Conservation (phyloP, 2,888 invertebrate species). For the Drosophila rellima region DNA sequence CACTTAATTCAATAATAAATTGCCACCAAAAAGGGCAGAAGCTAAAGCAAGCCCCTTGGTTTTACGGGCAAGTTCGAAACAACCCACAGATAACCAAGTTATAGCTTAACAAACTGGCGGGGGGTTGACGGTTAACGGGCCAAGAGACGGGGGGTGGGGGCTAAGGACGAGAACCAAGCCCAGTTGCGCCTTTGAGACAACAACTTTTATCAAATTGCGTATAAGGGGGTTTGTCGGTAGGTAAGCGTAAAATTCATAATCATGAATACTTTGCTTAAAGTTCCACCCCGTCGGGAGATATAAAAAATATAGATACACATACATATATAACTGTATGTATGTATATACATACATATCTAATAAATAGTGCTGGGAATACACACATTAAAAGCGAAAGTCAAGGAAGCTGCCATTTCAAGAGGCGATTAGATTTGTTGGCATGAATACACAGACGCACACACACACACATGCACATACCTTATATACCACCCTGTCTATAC, state of each 20-base stretch:
- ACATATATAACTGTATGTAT: slow-evolving; percentile 13
- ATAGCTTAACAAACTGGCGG: slow-evolving; percentile 31
- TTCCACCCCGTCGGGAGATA: slow-evolving; percentile 64
- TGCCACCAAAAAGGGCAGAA: slow-evolving; percentile 63
- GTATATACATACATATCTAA: slow-evolving; percentile 33
- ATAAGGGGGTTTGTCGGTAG: slow-evolving; percentile 82
- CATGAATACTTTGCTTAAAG: slow-evolving; percentile 78
- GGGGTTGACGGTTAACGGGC: slow-evolving; percentile 10
- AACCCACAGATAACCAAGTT: slow-evolving; percentile 72
- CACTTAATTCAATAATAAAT: slow-evolving; percentile 82
- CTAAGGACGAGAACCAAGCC: slow-evolving; percentile 47
- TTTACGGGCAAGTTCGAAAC: slow-evolving; percentile 51
- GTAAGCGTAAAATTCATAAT: slow-evolving; percentile 85
- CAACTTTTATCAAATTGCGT: slow-evolving; percentile 74
- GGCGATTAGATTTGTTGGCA: slow-evolving; percentile 60
- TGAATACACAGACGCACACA: slow-evolving; percentile 36
- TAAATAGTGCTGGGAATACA: slow-evolving; percentile 54
- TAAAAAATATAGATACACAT: slow-evolving; percentile 9
- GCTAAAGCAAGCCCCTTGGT: slow-evolving; percentile 50
- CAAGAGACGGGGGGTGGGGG: slow-evolving; percentile 1
- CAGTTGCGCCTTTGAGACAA: slow-evolving; percentile 72
- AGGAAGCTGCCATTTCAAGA: slow-evolving; percentile 68
- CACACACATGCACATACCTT: slow-evolving; percentile 44
- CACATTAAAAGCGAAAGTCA: slow-evolving; percentile 76
- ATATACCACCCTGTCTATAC: slow-evolving; percentile 56